Conservation (phyloP, 2,113 vertebrate species). For the Silurus asotus region DNA sequence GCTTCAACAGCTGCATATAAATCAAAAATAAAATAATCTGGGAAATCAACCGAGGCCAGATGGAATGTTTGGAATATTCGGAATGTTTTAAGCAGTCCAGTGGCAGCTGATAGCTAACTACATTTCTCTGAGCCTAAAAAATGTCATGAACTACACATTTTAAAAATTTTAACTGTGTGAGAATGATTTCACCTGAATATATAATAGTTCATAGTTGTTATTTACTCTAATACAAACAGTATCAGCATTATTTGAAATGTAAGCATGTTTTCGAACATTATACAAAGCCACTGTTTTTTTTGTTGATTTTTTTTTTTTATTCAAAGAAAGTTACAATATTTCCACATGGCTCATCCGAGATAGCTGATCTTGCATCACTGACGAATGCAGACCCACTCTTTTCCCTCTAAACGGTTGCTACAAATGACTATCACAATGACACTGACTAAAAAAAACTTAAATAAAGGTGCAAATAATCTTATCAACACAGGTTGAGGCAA, state of each 20-base stretch:
- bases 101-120: slow-evolving; percentile 49
- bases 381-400: slow-evolving; percentile 29
- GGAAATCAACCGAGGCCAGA: slow-evolving; percentile 27
- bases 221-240: background rate
- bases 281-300: slow-evolving; percentile 8
- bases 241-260: background rate
- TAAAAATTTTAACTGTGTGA: slow-evolving; percentile 4
- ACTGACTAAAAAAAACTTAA: background rate
- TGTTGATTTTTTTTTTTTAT: background rate
- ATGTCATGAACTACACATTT: background rate
- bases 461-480: slow-evolving; percentile 8
- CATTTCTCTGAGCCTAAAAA: slow-evolving; percentile 12
- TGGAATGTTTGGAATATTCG: slow-evolving; percentile 75
- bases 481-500: slow-evolving; percentile 15
- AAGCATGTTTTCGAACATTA: slow-evolving; percentile 14
- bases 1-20: background rate
- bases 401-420: slow-evolving; percentile 21
- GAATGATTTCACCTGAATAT: slow-evolving; percentile 30
- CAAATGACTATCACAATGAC: slow-evolving; percentile 23
- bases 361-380: slow-evolving; percentile 24
- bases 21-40: background rate
- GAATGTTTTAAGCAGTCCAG: slow-evolving; percentile 69
- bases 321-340: slow-evolving; percentile 11
- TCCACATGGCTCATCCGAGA: background rate
- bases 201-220: slow-evolving; percentile 10